phyloP scores from a whole-genome alignment of 2,888 invertebrate genomes.

The Sepioteuthis lessoniana region DNA sequence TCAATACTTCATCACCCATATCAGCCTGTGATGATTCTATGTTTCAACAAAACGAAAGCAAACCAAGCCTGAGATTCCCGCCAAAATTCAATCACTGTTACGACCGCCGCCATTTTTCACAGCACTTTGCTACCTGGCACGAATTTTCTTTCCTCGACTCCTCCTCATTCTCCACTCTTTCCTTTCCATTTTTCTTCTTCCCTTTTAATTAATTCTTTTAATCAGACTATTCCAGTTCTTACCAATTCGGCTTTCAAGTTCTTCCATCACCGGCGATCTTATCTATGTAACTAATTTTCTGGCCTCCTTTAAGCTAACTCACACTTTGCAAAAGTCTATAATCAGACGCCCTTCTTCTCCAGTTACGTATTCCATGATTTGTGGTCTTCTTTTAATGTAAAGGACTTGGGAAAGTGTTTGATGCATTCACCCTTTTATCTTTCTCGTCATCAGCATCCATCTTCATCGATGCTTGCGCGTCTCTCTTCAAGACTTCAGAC shows the following conservation, averaged over 20 bases:
- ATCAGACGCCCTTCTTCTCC: neutral
- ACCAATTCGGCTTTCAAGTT: neutral
- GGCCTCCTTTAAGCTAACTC: neutral
- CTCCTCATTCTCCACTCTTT: neutral
- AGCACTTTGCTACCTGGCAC: neutral
- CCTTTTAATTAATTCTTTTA: slow-evolving; percentile 1
- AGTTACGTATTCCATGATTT: neutral
- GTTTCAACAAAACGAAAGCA: neutral
- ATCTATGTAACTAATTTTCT: neutral
- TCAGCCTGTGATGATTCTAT: neutral
- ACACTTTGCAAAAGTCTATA: neutral
- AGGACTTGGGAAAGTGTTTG: slow-evolving; percentile 33
- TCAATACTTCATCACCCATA: neutral
- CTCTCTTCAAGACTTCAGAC: neutral
- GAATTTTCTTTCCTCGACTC: neutral
- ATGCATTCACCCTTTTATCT: neutral
- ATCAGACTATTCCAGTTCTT: neutral
- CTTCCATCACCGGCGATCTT: too few species aligned
- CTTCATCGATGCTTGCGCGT: neutral
- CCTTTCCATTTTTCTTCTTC: neutral
- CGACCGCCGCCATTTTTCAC: neutral
- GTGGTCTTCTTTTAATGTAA: neutral
- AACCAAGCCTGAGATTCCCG: neutral
- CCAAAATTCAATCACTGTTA: neutral
- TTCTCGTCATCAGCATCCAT: neutral